Evolutionary conservation across 1,140 invertebrate genomes (phyloP).

Genomic region (Drosophila pandora): DNA sequence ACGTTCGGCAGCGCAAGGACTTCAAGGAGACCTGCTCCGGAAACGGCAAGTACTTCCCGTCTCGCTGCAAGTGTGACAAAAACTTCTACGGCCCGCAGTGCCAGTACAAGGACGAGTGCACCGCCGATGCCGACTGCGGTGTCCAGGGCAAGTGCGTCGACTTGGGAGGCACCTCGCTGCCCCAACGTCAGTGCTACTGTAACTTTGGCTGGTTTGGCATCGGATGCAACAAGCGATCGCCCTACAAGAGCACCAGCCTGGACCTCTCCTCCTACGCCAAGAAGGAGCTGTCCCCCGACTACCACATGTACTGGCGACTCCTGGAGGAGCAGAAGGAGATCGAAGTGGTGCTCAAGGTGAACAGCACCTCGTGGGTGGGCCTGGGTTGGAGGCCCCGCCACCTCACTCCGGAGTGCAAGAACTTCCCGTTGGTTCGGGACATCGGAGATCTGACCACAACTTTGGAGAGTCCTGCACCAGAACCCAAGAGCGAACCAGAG

Average conservation of each 20-base stretch:
- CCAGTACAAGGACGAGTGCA: conserved; percentile 94
- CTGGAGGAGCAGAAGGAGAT: conserved; percentile 91
- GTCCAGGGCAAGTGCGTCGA: conserved; percentile 93
- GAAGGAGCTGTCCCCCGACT: conserved; percentile 89
- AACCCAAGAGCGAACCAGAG: conserved; percentile 59
- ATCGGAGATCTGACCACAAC: conserved; percentile 72
- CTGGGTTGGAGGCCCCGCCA: conserved; percentile 92
- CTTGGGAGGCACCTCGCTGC: conserved; percentile 90
- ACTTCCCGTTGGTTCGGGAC: conserved; percentile 89
- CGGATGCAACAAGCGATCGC: conserved; percentile 90
- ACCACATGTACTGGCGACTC: conserved; percentile 92
- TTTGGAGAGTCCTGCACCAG: conserved; percentile 51
- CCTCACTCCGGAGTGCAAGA: conserved; percentile 89
- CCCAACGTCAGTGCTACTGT: conserved; percentile 94
- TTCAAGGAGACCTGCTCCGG: conserved; percentile 93
- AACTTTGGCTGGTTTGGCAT: conserved; percentile 93
- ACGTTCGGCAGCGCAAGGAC: conserved; percentile 89
- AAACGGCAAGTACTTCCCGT: conserved; percentile 90
- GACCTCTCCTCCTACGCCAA: conserved; percentile 89
- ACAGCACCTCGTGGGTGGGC: conserved; percentile 93
- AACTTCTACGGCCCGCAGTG: conserved; percentile 92
- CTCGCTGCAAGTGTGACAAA: conserved; percentile 92
- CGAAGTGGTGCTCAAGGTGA: conserved; percentile 92
- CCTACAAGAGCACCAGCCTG: conserved; percentile 87
- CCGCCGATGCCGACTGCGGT: conserved; percentile 92